Percentiles rank a stretch among this genome's conserved stretches.
phyloP scores from a whole-genome alignment of 1,140 invertebrate genomes.

The Drosophila ogumai region DNA sequence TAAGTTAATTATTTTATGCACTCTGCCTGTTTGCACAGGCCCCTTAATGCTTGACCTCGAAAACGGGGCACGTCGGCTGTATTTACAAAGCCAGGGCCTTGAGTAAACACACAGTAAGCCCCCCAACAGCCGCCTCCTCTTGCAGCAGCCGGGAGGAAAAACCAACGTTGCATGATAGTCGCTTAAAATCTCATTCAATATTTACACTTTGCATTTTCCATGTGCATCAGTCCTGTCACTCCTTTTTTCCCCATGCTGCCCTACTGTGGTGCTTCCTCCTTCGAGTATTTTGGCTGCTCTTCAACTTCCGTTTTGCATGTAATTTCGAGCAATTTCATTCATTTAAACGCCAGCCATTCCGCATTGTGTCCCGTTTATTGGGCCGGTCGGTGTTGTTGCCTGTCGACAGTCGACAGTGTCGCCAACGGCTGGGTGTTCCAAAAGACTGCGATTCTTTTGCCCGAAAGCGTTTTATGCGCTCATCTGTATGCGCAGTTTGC shows the following conservation, averaged over 20 bases:
- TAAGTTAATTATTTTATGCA: slow-evolving; percentile 56
- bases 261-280: slow-evolving; percentile 11
- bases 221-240: slow-evolving; percentile 60
- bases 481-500: slow-evolving; percentile 60
- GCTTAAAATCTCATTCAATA: slow-evolving; percentile 78
- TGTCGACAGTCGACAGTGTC: slow-evolving; percentile 11
- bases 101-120: slow-evolving; percentile 20
- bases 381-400: slow-evolving; percentile 24
- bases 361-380: slow-evolving; percentile 60
- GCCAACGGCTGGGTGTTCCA: slow-evolving; percentile 17
- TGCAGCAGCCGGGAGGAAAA: slow-evolving; percentile 1
- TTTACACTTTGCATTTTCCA: slow-evolving; percentile 71
- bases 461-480: slow-evolving; percentile 69
- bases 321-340: slow-evolving; percentile 75
- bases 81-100: slow-evolving; percentile 37
- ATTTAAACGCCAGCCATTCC: slow-evolving; percentile 72
- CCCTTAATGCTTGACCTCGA: slow-evolving; percentile 52
- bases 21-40: slow-evolving; percentile 27
- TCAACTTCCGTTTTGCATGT: slow-evolving; percentile 70
- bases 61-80: slow-evolving; percentile 35
- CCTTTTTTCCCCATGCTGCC: not conserved
- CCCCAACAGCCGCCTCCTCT: not conserved
- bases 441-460: slow-evolving; percentile 23
- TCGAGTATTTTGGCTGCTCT: slow-evolving; percentile 55
- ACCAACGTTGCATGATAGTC: slow-evolving; percentile 70